Percentiles rank a stretch among this genome's conserved stretches.
These are phyloP conservation scores for Apostichopus leukothele DNA, from an alignment of 53 echinoderm and acorn worm species.

Conservation along the genomic window DNA sequence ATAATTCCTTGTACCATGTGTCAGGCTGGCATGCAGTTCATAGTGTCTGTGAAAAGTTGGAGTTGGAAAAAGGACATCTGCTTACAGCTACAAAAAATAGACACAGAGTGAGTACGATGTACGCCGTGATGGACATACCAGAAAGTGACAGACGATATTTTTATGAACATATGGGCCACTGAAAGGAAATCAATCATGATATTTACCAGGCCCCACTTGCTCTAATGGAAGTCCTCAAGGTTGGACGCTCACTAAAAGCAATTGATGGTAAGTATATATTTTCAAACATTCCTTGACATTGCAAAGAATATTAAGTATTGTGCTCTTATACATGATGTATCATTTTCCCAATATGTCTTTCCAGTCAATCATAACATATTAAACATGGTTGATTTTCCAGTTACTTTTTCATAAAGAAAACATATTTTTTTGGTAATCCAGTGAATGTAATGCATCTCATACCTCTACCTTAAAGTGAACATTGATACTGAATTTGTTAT, in stretches of 20 bases:
- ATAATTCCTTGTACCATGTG: constrained; percentile 22
- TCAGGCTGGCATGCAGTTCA: constrained; percentile 40
- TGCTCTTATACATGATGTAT: too few relatives aligned
- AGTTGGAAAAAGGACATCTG: neutral
- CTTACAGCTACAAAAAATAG: constrained; percentile 61
- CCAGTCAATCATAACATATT: too few relatives aligned
- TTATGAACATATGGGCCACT: constrained; percentile 67
- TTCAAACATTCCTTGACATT: too few relatives aligned
- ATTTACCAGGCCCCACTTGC: constrained; percentile 71
- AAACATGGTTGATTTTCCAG: too few relatives aligned
- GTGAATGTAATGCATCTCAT: too few relatives aligned
- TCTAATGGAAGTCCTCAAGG: constrained; percentile 46
- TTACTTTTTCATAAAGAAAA: too few relatives aligned
- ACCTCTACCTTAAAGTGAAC: too few relatives aligned
- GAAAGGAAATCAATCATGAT: constrained; percentile 51
- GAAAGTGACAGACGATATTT: constrained; percentile 49
- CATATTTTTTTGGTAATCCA: too few relatives aligned
- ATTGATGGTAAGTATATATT: neutral
- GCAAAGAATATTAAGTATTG: too few relatives aligned
- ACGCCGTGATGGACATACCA: constrained; percentile 54
- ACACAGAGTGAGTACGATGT: constrained; percentile 59
- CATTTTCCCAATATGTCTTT: too few relatives aligned
- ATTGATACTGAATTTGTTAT: too few relatives aligned
- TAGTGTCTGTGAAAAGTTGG: constrained; percentile 3
- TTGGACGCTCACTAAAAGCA: constrained; percentile 46